These are phyloP conservation scores for Phycodurus eques DNA, from an alignment of 2,113 vertebrate species.

Conservation along the genomic window DNA sequence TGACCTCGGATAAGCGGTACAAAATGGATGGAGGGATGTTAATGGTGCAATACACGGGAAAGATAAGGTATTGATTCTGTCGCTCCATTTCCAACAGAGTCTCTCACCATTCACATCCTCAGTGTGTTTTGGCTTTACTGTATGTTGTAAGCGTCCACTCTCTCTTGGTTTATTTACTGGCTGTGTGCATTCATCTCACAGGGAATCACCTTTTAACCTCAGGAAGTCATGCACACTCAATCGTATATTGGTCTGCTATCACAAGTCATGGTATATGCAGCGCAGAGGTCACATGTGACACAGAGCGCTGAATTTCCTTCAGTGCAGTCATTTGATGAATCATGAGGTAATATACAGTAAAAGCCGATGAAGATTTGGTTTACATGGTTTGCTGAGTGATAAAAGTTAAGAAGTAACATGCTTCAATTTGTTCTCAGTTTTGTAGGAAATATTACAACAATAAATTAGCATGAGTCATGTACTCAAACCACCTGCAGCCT, in stretches of 20 bases:
- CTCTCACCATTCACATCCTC: neutral
- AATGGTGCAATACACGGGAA: conserved; percentile 49
- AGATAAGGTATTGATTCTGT: conserved; percentile 46
- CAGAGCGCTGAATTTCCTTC: conserved; percentile 7
- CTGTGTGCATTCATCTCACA: conserved; percentile 57
- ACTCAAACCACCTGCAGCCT: too few relatives aligned
- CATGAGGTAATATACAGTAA: neutral
- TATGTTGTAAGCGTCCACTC: conserved; percentile 6
- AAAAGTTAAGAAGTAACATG: neutral
- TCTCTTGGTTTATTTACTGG: conserved; percentile 14
- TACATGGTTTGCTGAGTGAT: neutral
- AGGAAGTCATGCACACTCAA: conserved; percentile 21
- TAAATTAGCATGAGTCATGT: too few relatives aligned
- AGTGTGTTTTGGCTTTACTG: neutral
- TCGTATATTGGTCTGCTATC: conserved; percentile 37
- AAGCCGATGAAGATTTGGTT: neutral
- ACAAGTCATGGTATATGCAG: conserved; percentile 19
- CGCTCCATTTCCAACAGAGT: conserved; percentile 15
- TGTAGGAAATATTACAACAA: too few relatives aligned
- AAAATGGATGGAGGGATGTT: conserved; percentile 31
- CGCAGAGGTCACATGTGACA: conserved; percentile 20
- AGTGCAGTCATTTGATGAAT: conserved; percentile 6
- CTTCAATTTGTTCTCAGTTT: neutral
- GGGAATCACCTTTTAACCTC: conserved; percentile 25
- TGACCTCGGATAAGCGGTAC: too few relatives aligned